A percentile compares a stretch with the other conserved stretches of the same genome.
phyloP scores from a whole-genome alignment of 2,888 invertebrate genomes.

The Anticlea derivata region DNA sequence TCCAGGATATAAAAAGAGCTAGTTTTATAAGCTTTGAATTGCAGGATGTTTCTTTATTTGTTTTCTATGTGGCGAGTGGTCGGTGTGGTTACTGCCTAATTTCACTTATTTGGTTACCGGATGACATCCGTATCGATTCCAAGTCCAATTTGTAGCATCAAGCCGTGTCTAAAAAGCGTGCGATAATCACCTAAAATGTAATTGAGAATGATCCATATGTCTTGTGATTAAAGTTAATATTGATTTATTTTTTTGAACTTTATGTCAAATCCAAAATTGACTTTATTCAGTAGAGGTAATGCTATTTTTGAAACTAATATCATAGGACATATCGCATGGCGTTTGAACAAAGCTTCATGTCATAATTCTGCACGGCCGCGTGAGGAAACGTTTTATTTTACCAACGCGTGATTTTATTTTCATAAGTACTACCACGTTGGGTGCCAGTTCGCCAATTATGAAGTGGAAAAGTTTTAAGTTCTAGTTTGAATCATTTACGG shows the following conservation, averaged over 20 bases:
- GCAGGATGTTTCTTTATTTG: slow-evolving; percentile 40
- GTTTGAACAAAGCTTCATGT: slow-evolving; percentile 2
- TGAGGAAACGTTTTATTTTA: slow-evolving; percentile 7
- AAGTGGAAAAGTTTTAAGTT: background rate
- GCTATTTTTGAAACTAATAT: too few species aligned
- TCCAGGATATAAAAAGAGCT: slow-evolving; percentile 36
- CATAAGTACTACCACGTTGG: slow-evolving; percentile 3
- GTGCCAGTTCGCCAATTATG: slow-evolving; percentile 12
- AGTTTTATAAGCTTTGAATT: slow-evolving; percentile 22
- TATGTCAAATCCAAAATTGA: too few species aligned
- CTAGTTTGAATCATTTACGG: background rate
- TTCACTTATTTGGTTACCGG: slow-evolving; percentile 18
- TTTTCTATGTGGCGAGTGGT: slow-evolving; percentile 33
- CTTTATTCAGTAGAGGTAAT: too few species aligned
- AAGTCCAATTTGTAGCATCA: slow-evolving; percentile 17
- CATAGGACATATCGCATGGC: too few species aligned
- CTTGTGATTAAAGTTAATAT: too few species aligned
- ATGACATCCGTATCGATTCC: slow-evolving; percentile 9
- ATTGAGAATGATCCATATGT: too few species aligned
- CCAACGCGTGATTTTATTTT: background rate
- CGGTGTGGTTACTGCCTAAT: slow-evolving; percentile 16
- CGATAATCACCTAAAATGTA: too few species aligned
- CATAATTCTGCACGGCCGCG: slow-evolving; percentile 1
- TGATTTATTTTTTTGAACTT: too few species aligned
- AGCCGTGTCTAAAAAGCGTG: too few species aligned